These are phyloP conservation scores for Argopecten irradians DNA, from an alignment of 1,140 invertebrate genomes.

Conservation along the genomic window DNA sequence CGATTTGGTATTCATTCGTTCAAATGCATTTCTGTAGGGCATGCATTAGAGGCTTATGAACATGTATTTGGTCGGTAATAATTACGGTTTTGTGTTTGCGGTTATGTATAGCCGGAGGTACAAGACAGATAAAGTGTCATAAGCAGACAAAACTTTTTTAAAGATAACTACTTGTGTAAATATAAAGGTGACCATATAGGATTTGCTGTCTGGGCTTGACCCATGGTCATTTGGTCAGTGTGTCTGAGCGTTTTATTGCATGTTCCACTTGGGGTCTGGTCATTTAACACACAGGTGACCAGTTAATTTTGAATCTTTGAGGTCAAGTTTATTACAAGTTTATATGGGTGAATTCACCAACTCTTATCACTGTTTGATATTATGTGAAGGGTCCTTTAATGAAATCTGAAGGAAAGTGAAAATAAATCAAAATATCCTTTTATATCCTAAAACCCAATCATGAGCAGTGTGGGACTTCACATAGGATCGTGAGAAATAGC, in stretches of 20 bases:
- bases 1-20: background rate
- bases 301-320: background rate
- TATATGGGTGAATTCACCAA: background rate
- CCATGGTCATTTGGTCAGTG: background rate
- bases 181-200: conserved; percentile 3
- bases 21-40: background rate
- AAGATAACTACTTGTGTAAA: background rate
- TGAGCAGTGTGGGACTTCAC: background rate
- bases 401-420: background rate
- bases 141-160: background rate
- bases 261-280: background rate
- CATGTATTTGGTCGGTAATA: background rate
- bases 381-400: background rate
- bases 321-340: background rate
- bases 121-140: background rate
- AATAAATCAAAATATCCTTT: background rate
- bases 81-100: background rate
- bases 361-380: background rate
- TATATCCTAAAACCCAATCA: background rate
- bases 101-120: background rate
- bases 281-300: background rate
- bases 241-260: background rate
- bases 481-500: background rate
- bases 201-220: background rate
- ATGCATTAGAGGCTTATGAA: background rate